Evolutionary conservation across 37 sponge, comb jelly and placozoan species (phyloP), one percentile per base, ranked within the genome.

Genomic region (Geodia barretti): DNA sequence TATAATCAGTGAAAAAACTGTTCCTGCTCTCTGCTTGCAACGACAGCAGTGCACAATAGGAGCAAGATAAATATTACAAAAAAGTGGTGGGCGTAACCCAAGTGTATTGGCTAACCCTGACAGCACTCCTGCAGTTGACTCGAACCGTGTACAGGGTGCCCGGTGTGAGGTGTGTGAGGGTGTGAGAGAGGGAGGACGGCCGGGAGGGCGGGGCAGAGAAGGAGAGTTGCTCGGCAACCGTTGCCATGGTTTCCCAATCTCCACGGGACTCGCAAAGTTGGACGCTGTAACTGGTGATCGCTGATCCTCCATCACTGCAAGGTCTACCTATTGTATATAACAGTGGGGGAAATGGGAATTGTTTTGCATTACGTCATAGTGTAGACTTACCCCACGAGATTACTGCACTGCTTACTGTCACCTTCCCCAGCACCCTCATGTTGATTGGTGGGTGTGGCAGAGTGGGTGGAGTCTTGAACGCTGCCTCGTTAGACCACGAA

Each of bases 41-140:
- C 11, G 11, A 17, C 35, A 41, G n/a, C 75, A 28, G 31, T n/a
- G 31, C 29, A 66, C 29, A 78, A 65, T 34, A 37, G 39, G 7
- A 64, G 5, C 4, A 29, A 31, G 11, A 60, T 32, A 5, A 74
- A 7, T 26, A 11, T 23, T 47, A 19, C 24, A 7, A 58, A 25
- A 5, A 7, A 58, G 14, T 58, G 31, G 60, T 41, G 23, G 8
- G n/a, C 11, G 28, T n/a, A n/a, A n/a, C n/a, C n/a, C n/a, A n/a
- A 30, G 67, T 11, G 59, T 2, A 85, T 73, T 20, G 73, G 76
- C 60, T 83, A 79, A 68, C 85, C 74, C 47, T 83, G 29, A 72
- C 85, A 77, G 26, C 65, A 78, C 42, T 95, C 90, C 67, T 90
- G 88, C 31, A 93, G 94, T 17, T 87, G 94, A 84, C 93, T 64